A percentile compares a stretch with the other conserved stretches of the same genome.
phyloP scores from a whole-genome alignment of 2,113 vertebrate genomes.

The Strigops habroptila region DNA sequence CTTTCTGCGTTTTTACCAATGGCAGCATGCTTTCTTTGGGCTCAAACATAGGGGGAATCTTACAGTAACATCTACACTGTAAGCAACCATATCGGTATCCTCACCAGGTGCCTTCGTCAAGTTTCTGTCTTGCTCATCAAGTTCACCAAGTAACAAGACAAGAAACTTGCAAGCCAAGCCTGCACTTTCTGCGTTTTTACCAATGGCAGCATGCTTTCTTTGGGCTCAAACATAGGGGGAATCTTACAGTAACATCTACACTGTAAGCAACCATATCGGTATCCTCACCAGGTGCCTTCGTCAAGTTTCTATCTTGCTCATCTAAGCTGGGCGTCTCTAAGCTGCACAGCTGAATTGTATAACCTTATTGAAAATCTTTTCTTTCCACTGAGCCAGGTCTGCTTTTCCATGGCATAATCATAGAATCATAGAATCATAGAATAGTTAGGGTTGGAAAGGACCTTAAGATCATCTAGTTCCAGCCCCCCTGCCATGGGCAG shows the following conservation, averaged over 20 bases:
- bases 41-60: background rate
- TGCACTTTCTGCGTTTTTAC: too few species aligned
- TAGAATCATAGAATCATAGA: too few species aligned
- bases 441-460: too few species aligned
- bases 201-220: too few species aligned
- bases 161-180: too few species aligned
- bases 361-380: background rate
- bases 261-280: background rate
- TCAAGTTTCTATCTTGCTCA: background rate
- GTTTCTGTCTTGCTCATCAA: background rate
- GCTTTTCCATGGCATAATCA: background rate
- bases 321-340: background rate
- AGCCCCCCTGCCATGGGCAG: too few species aligned
- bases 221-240: background rate
- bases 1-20: background rate
- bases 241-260: rapidly evolving
- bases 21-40: background rate
- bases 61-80: rapidly evolving
- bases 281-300: background rate
- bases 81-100: background rate
- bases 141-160: too few species aligned
- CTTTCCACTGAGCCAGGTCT: rapidly evolving
- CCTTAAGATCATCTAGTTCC: too few species aligned
- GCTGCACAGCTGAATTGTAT: background rate
- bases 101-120: background rate